Base-by-base conservation (phyloP, 2,797 vertebrate species). In the Limosa lapponica region DNA sequence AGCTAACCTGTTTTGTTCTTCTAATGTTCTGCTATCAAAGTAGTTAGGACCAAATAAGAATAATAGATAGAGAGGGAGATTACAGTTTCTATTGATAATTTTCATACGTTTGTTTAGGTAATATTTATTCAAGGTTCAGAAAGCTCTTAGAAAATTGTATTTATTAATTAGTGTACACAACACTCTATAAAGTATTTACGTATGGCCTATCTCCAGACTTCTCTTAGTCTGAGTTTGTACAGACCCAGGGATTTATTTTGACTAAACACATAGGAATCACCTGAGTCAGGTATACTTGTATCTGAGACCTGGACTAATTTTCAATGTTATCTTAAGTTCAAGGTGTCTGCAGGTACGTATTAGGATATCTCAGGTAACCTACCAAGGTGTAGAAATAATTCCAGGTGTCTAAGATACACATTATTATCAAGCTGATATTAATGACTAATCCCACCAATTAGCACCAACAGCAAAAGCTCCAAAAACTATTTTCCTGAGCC, bases 21-120 rank as follows among this genome's bases (percentile, higher is more conserved):
- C 70, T 85, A 73, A 78, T 91, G 78, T 90, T 70, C 66, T 49
- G 39, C 3, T 82, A 85, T 93, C 86, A 66, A 58, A 77, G 54
- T 32, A 69, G 82, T 91, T 84, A 57, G 55, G 54, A 52, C 20
- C 66, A 77, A 90, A 54, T 41, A 86, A 91, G 36, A 93, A 84
- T 41, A 90, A 54, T 69, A 92, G 82, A 51, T 69, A 82, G 32
- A 91, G 65, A 77, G 30, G 23, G 81, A 95, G 82, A 96, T 89
- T 93, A 96, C 84, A 95, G 48, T 96, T 94, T 97, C 93, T 93
- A 93, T 90, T 90, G 92, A 87, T 95, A 96, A 94, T 95, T 85
- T 93, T 93, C 30, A 4, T 89, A n/a, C 3, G 5, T 96, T 93
- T 96, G 86, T 93, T 95, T 93, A 95, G 89, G 44, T 49, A 85